Base-by-base conservation (phyloP, 2,113 vertebrate genomes). In the Theristicus caerulescens region DNA sequence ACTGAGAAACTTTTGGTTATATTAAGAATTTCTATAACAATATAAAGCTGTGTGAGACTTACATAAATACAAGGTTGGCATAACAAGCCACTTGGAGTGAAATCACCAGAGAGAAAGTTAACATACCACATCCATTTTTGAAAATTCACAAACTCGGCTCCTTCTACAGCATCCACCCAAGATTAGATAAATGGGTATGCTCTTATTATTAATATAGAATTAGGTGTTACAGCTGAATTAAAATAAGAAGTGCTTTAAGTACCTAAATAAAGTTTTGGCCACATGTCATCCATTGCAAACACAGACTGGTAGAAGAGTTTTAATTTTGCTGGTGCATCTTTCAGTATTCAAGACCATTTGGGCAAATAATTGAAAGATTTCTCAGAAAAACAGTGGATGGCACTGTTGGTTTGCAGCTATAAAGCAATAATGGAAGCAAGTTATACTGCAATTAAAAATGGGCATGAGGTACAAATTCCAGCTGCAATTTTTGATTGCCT, bases 401-500 rank as follows among this genome's bases (percentile, higher is more conserved):
- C 97, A 97, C 89, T 97, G 96, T 97, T 97, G 97, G 95, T 97
- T 97, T 97, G 93, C 93, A 95, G 95, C 91, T 93, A 76, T 95
- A 94, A 93, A 95, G 94, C 42, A 58, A 52, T 90, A 91, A 85
- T 65, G 83, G 86, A 85, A 94, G 90, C 8, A 72, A 86, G 73
- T 51, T 73, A 73, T 27, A 32, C 62, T 70, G 88, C 81, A 94
- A 66, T 94, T 90, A 93, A 54, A 95, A 67, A 85, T 2, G 7
- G 51, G 24, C 47, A 87, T 36, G 40, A 83, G 20, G 11, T 70
- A 76, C 24, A 88, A 87, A 83, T 87, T 96, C 31, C 81, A 95
- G 77, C 59, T 90, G 55, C 6, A 9, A 57, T 92, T 83, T 58
- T 54, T 87, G 38, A 49, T 78, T 88, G 88, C 46, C 71, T 46